Evolutionary conservation across 64 coral and sea anemone genomes (phyloP).

Genomic region (Catalaphyllia jardinei): DNA sequence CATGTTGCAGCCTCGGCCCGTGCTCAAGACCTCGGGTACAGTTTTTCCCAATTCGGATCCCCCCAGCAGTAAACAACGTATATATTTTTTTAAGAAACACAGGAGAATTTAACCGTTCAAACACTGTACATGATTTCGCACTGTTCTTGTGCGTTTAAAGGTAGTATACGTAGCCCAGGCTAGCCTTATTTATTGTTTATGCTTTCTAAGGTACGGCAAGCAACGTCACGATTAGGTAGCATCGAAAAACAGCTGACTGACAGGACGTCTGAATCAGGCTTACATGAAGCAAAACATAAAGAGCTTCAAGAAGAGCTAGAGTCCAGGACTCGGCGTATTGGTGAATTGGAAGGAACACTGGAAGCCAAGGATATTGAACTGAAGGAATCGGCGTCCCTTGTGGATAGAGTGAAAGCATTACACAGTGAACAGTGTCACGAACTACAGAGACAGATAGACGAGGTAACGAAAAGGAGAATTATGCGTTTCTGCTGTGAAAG

Average conservation of each 20-base stretch:
- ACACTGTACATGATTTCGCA: no score
- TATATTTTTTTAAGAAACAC: neutral
- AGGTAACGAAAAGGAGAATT: constrained; percentile 49
- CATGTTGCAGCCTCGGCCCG: no score
- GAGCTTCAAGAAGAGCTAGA: constrained; percentile 80
- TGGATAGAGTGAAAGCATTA: constrained; percentile 82
- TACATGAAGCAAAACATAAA: constrained; percentile 60
- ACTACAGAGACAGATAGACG: constrained; percentile 86
- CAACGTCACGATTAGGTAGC: constrained; percentile 52
- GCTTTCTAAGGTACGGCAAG: constrained; percentile 76
- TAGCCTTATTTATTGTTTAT: neutral
- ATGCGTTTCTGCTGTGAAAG: no score
- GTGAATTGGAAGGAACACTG: constrained; percentile 67
- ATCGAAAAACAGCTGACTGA: constrained; percentile 82
- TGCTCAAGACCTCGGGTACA: no score
- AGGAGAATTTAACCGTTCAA: no score
- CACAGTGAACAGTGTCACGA: constrained; percentile 90
- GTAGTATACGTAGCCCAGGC: no score
- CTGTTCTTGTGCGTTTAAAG: no score
- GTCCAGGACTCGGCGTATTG: constrained; percentile 36
- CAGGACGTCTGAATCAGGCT: constrained; percentile 72
- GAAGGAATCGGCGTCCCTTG: constrained; percentile 55
- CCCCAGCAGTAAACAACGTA: no score
- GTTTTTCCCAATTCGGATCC: no score
- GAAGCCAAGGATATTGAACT: constrained; percentile 76